These are phyloP conservation scores for Myodes glareolus DNA, from an alignment of 2,113 vertebrate species.

Conservation along the genomic window DNA sequence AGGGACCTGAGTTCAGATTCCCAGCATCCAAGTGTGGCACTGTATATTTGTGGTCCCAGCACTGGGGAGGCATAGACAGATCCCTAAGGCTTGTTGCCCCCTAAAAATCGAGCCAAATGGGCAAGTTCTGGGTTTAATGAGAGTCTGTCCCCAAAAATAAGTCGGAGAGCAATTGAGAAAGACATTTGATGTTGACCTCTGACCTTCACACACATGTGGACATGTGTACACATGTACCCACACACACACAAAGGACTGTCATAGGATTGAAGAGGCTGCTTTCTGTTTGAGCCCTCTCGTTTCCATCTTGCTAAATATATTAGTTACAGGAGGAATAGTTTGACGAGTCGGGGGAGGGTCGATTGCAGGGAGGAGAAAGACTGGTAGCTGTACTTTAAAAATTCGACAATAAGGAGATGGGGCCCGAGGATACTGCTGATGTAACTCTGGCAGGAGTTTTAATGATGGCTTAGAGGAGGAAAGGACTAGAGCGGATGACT, in stretches of 20 bases:
- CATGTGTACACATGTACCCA: too few relatives aligned
- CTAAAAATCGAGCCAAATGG: background rate
- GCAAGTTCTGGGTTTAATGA: background rate
- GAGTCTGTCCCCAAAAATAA: background rate
- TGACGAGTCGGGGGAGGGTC: background rate
- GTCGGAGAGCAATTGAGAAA: too few relatives aligned
- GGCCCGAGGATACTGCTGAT: background rate
- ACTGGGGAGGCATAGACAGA: background rate
- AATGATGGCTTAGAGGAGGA: conserved; percentile 43
- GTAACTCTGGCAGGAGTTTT: conserved; percentile 46
- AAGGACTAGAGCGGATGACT: conserved; percentile 50
- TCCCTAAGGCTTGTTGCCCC: background rate
- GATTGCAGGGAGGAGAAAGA: background rate
- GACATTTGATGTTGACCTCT: background rate
- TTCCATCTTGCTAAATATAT: background rate
- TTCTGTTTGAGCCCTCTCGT: conserved; percentile 33
- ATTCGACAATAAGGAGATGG: background rate
- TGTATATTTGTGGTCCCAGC: background rate
- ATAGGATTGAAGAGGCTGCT: background rate
- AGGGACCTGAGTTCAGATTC: background rate
- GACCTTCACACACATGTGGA: background rate
- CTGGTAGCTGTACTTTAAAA: background rate
- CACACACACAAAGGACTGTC: background rate
- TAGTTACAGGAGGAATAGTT: background rate
- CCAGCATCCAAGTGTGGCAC: background rate